Base-by-base conservation (phyloP, 2,113 vertebrate genomes). In the Epinephelus fuscoguttatus region DNA sequence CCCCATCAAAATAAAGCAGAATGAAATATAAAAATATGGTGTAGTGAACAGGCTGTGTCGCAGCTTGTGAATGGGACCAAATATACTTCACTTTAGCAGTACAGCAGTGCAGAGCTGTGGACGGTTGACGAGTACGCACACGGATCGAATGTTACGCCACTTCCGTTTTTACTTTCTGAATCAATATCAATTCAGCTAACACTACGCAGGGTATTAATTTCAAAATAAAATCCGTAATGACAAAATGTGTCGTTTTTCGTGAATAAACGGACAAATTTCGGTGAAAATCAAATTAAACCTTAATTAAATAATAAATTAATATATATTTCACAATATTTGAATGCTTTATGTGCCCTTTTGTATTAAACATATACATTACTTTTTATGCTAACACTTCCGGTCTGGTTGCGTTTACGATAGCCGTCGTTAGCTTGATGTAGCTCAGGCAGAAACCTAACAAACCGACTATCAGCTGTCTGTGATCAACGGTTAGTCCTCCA, bases 381-480 rank as follows among this genome's bases (percentile, higher is more conserved):
- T 62, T 59, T 59, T 53, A 72, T 3, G 0, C 4, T 60, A 23
- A 0, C 55, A 68, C 56, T 79, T 79, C 82, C 75, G 75, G 2
- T 18, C 0, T 10, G 2, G 9, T 13, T 42, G 1, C 4, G n/a
- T 2, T 1, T 6, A 6, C 0, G 37, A 0, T 67, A 30, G 45
- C 13, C 0, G 0, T 6, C 1, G 17, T 17, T 40, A 13, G 17
- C 75, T 61, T 55, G 53, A 66, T 0, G 4, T 1, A 7, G 33
- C 33, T 19, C 11, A 3, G 15, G 3, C 1, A 19, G 13, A 21
- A 27, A 25, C n/a, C 1, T 4, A 1, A 21, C 6, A 21, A 76
- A 18, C 11, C 4, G 3, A 10, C 12, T 9, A 2, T 7, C 25
- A 0, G 40, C 21, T n/a, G 2, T 30, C 30, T 17, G 37, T 3